A percentile compares a stretch with the other conserved stretches of the same genome.
Evolutionary conservation across 37 sponge, comb jelly and placozoan genomes (phyloP).

Genomic region (Bolinopsis microptera): DNA sequence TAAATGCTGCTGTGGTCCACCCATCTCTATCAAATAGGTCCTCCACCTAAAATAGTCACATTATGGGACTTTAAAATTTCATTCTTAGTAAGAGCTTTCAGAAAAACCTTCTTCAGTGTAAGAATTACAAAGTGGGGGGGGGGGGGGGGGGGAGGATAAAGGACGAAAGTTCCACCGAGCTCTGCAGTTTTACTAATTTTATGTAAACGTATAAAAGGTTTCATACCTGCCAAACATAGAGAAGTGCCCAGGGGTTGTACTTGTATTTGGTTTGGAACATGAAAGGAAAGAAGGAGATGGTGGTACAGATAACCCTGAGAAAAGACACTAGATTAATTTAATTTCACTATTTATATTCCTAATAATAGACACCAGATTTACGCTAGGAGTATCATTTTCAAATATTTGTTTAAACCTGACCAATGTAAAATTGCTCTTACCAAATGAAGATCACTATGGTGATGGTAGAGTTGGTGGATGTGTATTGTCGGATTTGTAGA

Average conservation of each 20-base stretch:
- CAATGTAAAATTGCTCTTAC: background rate
- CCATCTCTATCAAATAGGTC: background rate
- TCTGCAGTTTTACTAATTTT: too few species aligned
- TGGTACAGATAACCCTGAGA: background rate
- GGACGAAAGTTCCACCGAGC: too few species aligned
- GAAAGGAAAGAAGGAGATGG: background rate
- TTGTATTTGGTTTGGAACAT: background rate
- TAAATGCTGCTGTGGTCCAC: background rate
- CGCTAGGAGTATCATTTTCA: background rate
- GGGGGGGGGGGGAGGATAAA: too few species aligned
- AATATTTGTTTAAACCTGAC: too few species aligned
- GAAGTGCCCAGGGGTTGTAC: constrained; percentile 10
- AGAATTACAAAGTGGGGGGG: too few species aligned
- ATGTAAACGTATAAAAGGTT: background rate
- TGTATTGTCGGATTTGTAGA: background rate
- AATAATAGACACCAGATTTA: background rate
- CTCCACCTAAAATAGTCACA: background rate
- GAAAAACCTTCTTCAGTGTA: too few species aligned
- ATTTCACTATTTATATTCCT: background rate
- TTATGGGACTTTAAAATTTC: too few species aligned
- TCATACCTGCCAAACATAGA: background rate
- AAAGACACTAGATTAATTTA: background rate
- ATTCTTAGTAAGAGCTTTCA: too few species aligned
- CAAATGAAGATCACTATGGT: background rate
- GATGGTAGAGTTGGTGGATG: background rate